Conservation (phyloP, 2,888 invertebrate genomes). For the Steinernema hermaphroditum region DNA sequence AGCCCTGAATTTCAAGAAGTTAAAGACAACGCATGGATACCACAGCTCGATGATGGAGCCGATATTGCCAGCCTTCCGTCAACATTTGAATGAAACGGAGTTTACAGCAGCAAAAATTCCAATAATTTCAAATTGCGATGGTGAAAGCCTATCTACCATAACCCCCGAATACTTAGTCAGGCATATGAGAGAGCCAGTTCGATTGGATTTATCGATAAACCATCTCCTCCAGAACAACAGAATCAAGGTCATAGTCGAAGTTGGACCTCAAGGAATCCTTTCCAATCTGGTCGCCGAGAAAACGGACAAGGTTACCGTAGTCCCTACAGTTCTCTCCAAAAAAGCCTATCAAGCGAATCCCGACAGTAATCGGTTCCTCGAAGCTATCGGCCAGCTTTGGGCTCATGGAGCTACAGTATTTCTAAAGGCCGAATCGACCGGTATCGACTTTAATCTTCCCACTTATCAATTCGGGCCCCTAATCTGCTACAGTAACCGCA, state of each 20-base stretch:
- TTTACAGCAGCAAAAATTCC: slow-evolving; percentile 34
- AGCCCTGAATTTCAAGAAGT: slow-evolving; percentile 34
- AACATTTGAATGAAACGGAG: not conserved
- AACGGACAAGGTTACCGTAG: slow-evolving; percentile 36
- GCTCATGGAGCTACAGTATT: slow-evolving; percentile 39
- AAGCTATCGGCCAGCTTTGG: slow-evolving; percentile 48
- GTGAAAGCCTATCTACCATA: slow-evolving; percentile 33
- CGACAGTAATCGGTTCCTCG: slow-evolving; percentile 32
- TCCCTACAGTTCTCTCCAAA: slow-evolving; percentile 43
- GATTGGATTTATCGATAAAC: slow-evolving; percentile 47
- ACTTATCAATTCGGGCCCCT: slow-evolving; percentile 45
- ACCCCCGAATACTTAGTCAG: slow-evolving; percentile 44
- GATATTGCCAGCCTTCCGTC: slow-evolving; percentile 44
- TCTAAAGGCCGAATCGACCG: slow-evolving; percentile 1
- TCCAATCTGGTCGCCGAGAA: slow-evolving; percentile 43
- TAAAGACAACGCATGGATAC: slow-evolving; percentile 54
- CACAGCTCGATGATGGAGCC: slow-evolving; percentile 56
- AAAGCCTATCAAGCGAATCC: slow-evolving; percentile 31
- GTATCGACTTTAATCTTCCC: slow-evolving; percentile 36
- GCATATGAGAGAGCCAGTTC: slow-evolving; percentile 51
- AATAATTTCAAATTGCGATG: slow-evolving; percentile 57
- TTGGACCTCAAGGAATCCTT: slow-evolving; percentile 59
- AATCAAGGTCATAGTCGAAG: slow-evolving; percentile 50
- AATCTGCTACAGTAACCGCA: slow-evolving; percentile 31
- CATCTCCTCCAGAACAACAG: slow-evolving; percentile 38